Evolutionary conservation across 2,888 invertebrate species (phyloP).

Genomic region (Aelia acuminata): DNA sequence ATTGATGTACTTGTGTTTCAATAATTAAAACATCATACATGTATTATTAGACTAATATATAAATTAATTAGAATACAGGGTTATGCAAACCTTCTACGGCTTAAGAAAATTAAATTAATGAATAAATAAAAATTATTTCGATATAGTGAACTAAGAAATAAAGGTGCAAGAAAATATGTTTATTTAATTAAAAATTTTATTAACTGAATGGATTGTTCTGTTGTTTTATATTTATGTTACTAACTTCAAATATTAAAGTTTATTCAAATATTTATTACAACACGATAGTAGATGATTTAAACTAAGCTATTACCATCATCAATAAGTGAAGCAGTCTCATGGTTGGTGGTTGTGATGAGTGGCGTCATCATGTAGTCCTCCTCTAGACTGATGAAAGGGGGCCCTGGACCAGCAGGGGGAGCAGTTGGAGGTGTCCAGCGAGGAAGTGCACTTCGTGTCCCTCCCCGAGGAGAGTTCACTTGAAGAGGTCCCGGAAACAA

Average conservation of each 20-base stretch:
- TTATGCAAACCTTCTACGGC: not conserved
- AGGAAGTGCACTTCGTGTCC: slow-evolving; percentile 73
- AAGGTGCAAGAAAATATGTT: not conserved
- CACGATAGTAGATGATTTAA: not conserved
- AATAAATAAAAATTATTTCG: not conserved
- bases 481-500: slow-evolving; percentile 79
- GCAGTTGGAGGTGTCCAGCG: slow-evolving; percentile 69
- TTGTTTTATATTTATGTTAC: not conserved
- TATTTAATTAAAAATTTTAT: not conserved
- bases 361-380: slow-evolving; percentile 95
- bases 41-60: not conserved
- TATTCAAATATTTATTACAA: not conserved
- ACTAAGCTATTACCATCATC: slow-evolving; percentile 78
- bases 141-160: not conserved
- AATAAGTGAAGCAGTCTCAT: slow-evolving; percentile 77
- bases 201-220: not conserved
- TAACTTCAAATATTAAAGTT: not conserved
- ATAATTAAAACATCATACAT: not conserved
- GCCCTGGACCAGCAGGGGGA: slow-evolving; percentile 79
- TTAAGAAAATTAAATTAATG: not conserved
- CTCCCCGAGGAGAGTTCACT: slow-evolving; percentile 79
- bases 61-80: not conserved
- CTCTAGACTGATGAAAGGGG: slow-evolving; percentile 89
- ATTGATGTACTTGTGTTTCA: no score
- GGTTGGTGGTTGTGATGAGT: slow-evolving; percentile 74